phyloP scores from a whole-genome alignment of 1,140 invertebrate species.

The Meloidogyne floridensis region DNA sequence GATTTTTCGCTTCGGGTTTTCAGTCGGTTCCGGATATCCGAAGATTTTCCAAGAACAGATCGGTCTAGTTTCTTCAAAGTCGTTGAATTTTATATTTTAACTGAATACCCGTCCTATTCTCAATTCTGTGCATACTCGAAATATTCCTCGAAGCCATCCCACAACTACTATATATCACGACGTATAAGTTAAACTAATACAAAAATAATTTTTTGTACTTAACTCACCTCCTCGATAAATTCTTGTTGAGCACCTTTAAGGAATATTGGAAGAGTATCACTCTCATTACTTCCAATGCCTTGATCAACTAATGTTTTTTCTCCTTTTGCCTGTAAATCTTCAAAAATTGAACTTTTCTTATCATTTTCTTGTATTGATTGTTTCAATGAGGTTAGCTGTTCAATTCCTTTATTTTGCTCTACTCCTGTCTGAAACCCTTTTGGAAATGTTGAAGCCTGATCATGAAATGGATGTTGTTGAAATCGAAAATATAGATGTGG shows the following conservation, averaged over 20 bases:
- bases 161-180: too few relatives aligned
- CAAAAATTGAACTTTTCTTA: background rate
- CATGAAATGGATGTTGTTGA: slow-evolving; percentile 5
- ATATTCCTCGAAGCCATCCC: too few relatives aligned
- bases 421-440: background rate
- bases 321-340: background rate
- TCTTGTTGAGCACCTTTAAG: slow-evolving; percentile 38
- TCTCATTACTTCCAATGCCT: background rate
- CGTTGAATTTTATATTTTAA: too few relatives aligned
- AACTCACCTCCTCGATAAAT: slow-evolving; percentile 38
- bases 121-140: too few relatives aligned
- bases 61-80: too few relatives aligned
- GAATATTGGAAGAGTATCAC: slow-evolving; percentile 34
- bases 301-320: too few relatives aligned
- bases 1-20: too few relatives aligned
- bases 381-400: background rate
- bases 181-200: too few relatives aligned
- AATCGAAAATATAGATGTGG: slow-evolving; percentile 2
- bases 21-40: too few relatives aligned
- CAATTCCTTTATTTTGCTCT: background rate
- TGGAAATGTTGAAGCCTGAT: background rate
- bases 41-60: too few relatives aligned
- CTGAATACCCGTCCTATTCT: too few relatives aligned
- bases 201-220: too few relatives aligned
- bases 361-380: background rate